Base-by-base conservation (phyloP, 1,140 invertebrate species). In the Anastrepha ludens region DNA sequence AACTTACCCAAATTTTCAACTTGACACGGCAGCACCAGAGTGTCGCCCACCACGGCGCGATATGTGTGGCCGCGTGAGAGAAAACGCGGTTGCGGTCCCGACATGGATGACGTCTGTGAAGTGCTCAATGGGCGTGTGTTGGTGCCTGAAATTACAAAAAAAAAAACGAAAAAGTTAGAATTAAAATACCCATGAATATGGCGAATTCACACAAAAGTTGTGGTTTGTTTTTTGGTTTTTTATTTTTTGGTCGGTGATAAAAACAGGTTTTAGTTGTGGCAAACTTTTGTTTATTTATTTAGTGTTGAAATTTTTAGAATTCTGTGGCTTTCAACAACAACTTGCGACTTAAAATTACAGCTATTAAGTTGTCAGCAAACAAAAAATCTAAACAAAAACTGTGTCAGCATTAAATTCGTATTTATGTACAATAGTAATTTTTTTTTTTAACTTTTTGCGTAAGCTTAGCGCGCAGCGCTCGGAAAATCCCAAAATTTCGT, bases 1-100 rank as follows among this genome's bases (percentile, higher is more conserved):
- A 70, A 94, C 95, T 96, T 93, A 96, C 96, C 96, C 88, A 97
- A 94, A 93, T 97, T 96, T 89, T 96, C 95, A 17, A 97, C 96
- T 94, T 96, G 96, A 90, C 96, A 97, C 13, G 96, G 96, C 88
- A 97, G 93, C 11, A 96, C 94, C 7, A 97, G 93, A 0, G 95
- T 96, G 90, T 97, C 96, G 44, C 96, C 96, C 7, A 96, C 96
- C 11, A 97, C 96, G 0, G 95, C 96, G 88, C 96, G 94, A 93
- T 96, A 96, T 50, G 95, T 96, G 90, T 96, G 96, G 0, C 96
- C 96, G 65, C 95, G 94, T 0, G 96, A 96, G n/a, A 96, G 90
- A 90, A 97, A 97, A 87, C 95, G 94, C 0, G 96, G 96, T 58
- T 87, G 81, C 47, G 91, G 44, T 70, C 90, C 91, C 47, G 90